Evolutionary conservation across 2,113 vertebrate species (phyloP).

Genomic region (Burhinus bistriatus): DNA sequence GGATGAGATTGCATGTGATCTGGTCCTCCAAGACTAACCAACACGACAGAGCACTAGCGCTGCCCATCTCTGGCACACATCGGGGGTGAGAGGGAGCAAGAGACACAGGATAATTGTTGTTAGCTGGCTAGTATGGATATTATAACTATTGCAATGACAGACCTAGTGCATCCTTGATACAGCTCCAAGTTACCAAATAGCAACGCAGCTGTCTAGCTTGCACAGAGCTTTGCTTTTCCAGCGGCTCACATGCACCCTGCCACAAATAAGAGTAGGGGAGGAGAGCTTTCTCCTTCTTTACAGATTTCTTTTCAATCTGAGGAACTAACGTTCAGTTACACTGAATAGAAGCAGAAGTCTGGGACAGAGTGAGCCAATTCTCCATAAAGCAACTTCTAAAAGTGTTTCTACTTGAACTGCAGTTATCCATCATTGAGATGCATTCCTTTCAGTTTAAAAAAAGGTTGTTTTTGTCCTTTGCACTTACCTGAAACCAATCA

Average conservation of each 20-base stretch:
- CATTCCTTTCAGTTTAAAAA: not conserved
- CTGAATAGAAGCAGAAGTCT: not conserved
- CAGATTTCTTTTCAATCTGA: not conserved
- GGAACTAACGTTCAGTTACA: not conserved
- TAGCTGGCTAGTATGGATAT: not conserved
- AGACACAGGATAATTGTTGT: rapidly evolving
- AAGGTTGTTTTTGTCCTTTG: not conserved
- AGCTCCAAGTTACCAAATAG: not conserved
- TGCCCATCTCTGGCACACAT: rapidly evolving
- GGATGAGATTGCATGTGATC: not conserved
- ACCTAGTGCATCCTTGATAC: not conserved
- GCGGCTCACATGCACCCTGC: not conserved
- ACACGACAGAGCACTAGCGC: no score
- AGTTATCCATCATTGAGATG: not conserved
- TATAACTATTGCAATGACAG: not conserved
- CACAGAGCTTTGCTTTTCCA: not conserved
- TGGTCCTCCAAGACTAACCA: not conserved
- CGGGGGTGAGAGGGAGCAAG: not conserved
- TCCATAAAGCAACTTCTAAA: not conserved
- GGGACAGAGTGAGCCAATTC: not conserved
- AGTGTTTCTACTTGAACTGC: not conserved
- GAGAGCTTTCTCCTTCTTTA: not conserved
- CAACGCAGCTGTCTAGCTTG: rapidly evolving
- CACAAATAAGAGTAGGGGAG: not conserved
- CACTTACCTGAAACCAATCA: slow-evolving; percentile 9